Conservation (phyloP, 2,113 vertebrate genomes). For the Plecturocebus donacophilus region DNA sequence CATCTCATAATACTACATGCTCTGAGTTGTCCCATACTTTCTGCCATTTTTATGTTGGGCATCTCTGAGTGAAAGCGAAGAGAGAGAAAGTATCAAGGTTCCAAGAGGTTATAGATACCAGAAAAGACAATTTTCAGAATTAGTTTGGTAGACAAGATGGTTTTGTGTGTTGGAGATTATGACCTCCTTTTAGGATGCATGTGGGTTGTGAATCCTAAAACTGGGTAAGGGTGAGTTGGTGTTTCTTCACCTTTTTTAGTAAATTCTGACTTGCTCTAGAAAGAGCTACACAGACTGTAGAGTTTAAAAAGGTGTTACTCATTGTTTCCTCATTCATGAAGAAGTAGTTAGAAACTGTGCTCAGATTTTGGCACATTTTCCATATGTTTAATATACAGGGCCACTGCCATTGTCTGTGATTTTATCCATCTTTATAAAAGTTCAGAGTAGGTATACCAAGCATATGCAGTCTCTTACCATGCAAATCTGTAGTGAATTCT, state of each 20-base stretch:
- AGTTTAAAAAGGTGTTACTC: background rate
- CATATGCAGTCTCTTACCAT: background rate
- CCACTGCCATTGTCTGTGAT: background rate
- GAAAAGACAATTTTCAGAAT: background rate
- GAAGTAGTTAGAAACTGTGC: background rate
- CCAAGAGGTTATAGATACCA: background rate
- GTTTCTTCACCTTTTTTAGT: background rate
- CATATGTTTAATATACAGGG: background rate
- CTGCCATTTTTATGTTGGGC: background rate
- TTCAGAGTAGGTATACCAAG: background rate
- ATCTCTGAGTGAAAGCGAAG: background rate
- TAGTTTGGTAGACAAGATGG: background rate
- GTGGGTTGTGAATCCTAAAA: background rate
- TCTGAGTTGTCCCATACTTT: background rate
- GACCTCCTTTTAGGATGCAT: background rate
- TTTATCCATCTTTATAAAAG: background rate
- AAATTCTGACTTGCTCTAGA: background rate
- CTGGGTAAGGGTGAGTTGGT: background rate
- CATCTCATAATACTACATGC: background rate
- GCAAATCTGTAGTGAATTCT: background rate
- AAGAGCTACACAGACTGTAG: background rate
- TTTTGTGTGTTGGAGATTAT: background rate
- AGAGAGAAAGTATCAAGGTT: background rate
- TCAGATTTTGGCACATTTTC: background rate
- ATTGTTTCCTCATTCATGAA: background rate